Evolutionary conservation across 2,888 invertebrate genomes (phyloP).

Genomic region (Desoria tigrina): DNA sequence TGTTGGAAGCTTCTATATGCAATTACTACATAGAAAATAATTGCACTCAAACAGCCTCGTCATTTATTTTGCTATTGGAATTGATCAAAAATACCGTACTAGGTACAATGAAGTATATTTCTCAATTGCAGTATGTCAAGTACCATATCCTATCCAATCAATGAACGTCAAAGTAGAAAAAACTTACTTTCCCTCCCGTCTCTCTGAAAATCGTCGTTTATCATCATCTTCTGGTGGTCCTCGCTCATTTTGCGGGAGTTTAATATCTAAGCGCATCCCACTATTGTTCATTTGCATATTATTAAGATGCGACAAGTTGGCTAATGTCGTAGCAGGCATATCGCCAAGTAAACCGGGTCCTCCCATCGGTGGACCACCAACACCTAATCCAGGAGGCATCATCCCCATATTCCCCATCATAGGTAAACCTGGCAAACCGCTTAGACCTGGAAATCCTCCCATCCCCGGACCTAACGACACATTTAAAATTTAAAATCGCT

Average conservation of each 20-base stretch:
- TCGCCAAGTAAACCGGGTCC: conserved; percentile 50
- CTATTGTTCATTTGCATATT: conserved; percentile 27
- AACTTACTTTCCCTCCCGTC: conserved; percentile 38
- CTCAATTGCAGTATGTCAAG: background rate
- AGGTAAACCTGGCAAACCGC: conserved; percentile 37
- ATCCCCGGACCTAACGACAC: conserved; percentile 6
- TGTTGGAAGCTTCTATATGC: conserved; percentile 42
- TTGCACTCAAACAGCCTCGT: conserved; percentile 39
- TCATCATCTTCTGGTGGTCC: conserved; percentile 14
- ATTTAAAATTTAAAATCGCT: no score
- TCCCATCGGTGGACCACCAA: conserved; percentile 34
- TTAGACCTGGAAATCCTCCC: conserved; percentile 29
- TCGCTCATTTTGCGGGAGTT: background rate
- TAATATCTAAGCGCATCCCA: conserved; percentile 5
- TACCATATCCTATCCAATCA: no score
- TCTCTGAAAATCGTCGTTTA: background rate
- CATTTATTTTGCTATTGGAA: background rate
- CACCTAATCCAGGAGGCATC: conserved; percentile 37
- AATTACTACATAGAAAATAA: conserved; percentile 23
- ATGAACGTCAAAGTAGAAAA: conserved; percentile 5
- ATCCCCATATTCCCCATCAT: conserved; percentile 45
- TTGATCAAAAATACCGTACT: background rate
- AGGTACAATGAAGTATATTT: conserved; percentile 7
- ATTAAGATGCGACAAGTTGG: conserved; percentile 19
- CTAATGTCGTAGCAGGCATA: conserved; percentile 36